Evolutionary conservation across 2,797 vertebrate genomes (phyloP).

Genomic region (Phyllotis vaccarum): DNA sequence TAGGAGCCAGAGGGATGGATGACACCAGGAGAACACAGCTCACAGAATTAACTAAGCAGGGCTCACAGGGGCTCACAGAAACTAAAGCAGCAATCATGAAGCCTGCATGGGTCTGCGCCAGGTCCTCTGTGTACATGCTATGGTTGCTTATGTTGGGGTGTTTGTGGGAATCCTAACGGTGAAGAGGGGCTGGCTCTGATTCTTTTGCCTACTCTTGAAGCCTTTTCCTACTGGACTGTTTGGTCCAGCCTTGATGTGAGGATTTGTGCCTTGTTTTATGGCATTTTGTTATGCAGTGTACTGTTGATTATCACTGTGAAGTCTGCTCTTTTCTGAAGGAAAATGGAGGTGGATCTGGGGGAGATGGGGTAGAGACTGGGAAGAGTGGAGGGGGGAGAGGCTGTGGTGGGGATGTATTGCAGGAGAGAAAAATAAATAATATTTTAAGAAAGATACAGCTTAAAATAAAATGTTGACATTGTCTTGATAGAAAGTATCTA

Average conservation of each 20-base stretch:
- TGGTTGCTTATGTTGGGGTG: not conserved
- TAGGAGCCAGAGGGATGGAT: not conserved
- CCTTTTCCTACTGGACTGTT: not conserved
- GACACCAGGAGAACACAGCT: not conserved
- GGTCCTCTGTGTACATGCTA: not conserved
- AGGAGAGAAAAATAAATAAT: not conserved
- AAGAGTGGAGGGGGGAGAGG: not conserved
- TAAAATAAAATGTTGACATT: slow-evolving; percentile 15
- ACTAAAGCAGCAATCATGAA: not conserved
- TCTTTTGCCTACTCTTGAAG: not conserved
- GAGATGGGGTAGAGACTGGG: not conserved
- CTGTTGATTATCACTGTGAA: not conserved
- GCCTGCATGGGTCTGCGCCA: not conserved
- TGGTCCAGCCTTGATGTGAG: not conserved
- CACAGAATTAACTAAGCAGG: not conserved
- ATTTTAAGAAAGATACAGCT: not conserved
- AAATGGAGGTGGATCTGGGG: not conserved
- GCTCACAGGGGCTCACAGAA: not conserved
- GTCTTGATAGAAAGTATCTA: not conserved
- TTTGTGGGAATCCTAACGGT: not conserved
- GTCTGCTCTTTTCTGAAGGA: not conserved
- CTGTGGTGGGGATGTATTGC: not conserved
- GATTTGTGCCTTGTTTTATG: not conserved
- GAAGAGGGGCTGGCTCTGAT: not conserved
- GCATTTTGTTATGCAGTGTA: not conserved